Evolutionary conservation across 2,888 invertebrate genomes (phyloP), one percentile per base, ranked within the genome.

Genomic region (Rhyacophila evoluta): DNA sequence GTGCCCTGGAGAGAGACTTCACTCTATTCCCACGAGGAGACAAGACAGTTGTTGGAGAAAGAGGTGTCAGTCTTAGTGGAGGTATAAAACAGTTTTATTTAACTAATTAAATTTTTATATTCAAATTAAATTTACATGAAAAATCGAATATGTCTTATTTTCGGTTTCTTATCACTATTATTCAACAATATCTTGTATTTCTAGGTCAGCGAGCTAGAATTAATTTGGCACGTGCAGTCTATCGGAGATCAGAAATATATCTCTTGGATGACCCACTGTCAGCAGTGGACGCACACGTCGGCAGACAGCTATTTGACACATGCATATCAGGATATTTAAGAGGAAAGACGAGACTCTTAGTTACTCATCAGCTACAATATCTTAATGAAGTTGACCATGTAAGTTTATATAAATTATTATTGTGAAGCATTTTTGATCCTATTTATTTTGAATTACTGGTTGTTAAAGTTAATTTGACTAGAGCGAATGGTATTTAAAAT

Each of bases 221-320:
- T 75, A 96, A 95, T 78, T 90, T 98, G 69, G 97, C 96, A 0
- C 92, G 97, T 82, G 94, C 97, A 0, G 93, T 97, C 0, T 97
- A 97, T 87, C 93, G 94, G 72, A 92, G 96, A 81, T 94, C 95
- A 0, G 95, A 97, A 83, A 94, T 97, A 82, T 97, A 97, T 85
- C 87, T 98, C 12, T 87, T 98, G 75, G 98, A 98, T 86, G 98
- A 98, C 88, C 97, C 98, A 0, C 88, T 98, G 38, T 95, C 96
- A 80, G 97, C 97, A 0, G 97, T 98, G n/a, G 98, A 98, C 87
- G 92, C 97, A 0, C 95, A 95, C 85, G 97, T 98, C 0, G 96
- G 97, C 0, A 92, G 95, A 2, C 95, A 96, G 86, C 89, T 98
- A 83, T 98, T 97, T 87, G 95, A 97, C 85, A 92, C 94, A 84